Conservation (phyloP, 2,113 vertebrate genomes). For the Chaenogobius annularis region DNA sequence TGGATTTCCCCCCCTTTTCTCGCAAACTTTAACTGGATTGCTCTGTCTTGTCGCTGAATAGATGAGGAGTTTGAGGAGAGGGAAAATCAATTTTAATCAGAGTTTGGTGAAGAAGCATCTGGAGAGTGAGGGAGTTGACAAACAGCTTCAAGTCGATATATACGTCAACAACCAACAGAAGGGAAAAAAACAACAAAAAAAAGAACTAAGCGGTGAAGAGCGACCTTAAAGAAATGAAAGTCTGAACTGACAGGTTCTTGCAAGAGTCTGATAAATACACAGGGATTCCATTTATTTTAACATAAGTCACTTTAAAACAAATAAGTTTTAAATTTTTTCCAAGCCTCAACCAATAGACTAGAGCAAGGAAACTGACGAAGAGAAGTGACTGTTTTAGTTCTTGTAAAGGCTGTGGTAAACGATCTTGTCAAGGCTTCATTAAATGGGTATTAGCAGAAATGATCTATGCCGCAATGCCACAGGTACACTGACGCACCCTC, state of each 20-base stretch:
- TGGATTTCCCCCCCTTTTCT: neutral
- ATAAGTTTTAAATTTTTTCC: no score
- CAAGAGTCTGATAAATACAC: neutral
- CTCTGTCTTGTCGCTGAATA: slow-evolving; percentile 3
- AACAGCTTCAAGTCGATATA: neutral
- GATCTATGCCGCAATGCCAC: no score
- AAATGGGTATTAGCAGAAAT: no score
- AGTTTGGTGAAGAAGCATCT: slow-evolving; percentile 2
- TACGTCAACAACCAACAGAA: neutral
- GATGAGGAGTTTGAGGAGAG: slow-evolving; percentile 1
- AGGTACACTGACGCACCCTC: no score
- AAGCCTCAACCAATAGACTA: no score
- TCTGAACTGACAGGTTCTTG: neutral
- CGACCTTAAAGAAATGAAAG: neutral
- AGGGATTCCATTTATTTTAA: neutral
- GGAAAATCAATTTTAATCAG: slow-evolving; percentile 13
- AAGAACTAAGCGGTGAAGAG: neutral
- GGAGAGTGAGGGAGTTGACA: neutral
- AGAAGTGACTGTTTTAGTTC: no score
- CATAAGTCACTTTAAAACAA: neutral
- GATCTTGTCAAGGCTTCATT: no score
- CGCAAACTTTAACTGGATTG: neutral
- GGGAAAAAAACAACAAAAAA: neutral
- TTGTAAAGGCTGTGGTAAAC: no score
- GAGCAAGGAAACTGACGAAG: no score